Evolutionary conservation across 2,113 vertebrate genomes (phyloP), one percentile per base, ranked within the genome.

Genomic region (Paramormyrops kingsleyae): DNA sequence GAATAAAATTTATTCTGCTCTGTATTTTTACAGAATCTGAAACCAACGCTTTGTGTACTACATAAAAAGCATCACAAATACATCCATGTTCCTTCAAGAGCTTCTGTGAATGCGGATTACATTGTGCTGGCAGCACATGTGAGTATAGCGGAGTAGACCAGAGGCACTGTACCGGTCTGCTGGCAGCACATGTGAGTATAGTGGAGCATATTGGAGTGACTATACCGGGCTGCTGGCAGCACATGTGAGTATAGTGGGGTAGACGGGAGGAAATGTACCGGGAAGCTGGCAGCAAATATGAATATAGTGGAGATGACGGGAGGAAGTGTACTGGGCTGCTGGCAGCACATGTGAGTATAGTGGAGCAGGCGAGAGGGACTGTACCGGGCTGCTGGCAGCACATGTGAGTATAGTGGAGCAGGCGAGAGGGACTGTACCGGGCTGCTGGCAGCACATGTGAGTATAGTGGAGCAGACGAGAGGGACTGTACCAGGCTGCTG

Each of bases 301-400:
- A 35, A 15, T 53, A 53, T 53, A 13, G 19, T 1, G 39, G 21
- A 52, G 80, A 35, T n/a, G 8, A 12, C 89, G 84, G 39, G 59
- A 17, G 35, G 66, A 86, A 53, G 92, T 4, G 52, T 53, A 53
- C 52, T 0, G 50, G 50, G 50, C 50, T 15, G 50, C 50, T 52
- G 13, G 39, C 47, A 50, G 77, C 31, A 21, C 19, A 21, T 89
- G 86, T 10, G 47, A 47, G 47, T 47, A 47, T 47, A 47, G 47
- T 10, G 47, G 47, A 47, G 47, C 47, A 49, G 49, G 0, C 7
- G 7, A 12, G 49, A 8, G 3, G 83, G 24, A 31, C 92, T 94
- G 27, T 83, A 97, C 96, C 96, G 19, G 90, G 93, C 91, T 95
- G 90, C 89, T 97, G 96, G 94, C 96, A 97, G 94, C 96, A 96